Base-by-base conservation (phyloP, 1,140 invertebrate genomes). In the Heliconius melpomene region DNA sequence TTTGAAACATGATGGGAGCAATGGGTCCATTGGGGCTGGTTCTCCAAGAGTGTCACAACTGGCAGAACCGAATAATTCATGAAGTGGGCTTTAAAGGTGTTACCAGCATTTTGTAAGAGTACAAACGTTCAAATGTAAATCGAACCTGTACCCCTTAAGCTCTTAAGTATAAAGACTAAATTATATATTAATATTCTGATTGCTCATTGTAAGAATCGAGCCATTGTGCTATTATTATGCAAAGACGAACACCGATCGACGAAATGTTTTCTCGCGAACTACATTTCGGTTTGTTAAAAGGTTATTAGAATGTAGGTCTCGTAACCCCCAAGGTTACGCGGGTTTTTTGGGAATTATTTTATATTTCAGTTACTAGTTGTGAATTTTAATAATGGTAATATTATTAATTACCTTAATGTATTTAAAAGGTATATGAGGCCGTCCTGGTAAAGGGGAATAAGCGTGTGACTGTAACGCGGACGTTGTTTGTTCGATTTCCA, bases 171-270 rank as follows among this genome's bases (percentile, higher is more conserved):
- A 81, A 75, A 23, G 46, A 50, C 73, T 77, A 75, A 74, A 76
- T 76, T 72, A 50, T 36, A 74, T 36, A 6, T n/a, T 70, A 38
- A 46, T 50, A 50, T 26, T 20, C 13, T 50, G 52, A 46, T 76
- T 32, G 72, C 20, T 74, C 75, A 26, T 77, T 80, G 79, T 80
- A 80, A 46, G 54, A 84, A 86, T 85, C 81, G 83, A 83, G 74
- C 85, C 82, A 92, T 92, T 93, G 90, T 94, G 82, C 83, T 84
- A 92, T 94, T 94, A 93, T 93, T 90, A 94, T 94, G 91, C 91
- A 93, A 93, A 91, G 86, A 86, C 85, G 85, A 85, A 81, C 85
- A 87, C 78, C 83, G 85, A 91, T 91, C 84, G 84, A 85, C 84
- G 84, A 84, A 91, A 88, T 89, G 83, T 87, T 87, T 84, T 87